Base-by-base conservation (phyloP, 1,140 invertebrate genomes). In the Artemia franciscana region DNA sequence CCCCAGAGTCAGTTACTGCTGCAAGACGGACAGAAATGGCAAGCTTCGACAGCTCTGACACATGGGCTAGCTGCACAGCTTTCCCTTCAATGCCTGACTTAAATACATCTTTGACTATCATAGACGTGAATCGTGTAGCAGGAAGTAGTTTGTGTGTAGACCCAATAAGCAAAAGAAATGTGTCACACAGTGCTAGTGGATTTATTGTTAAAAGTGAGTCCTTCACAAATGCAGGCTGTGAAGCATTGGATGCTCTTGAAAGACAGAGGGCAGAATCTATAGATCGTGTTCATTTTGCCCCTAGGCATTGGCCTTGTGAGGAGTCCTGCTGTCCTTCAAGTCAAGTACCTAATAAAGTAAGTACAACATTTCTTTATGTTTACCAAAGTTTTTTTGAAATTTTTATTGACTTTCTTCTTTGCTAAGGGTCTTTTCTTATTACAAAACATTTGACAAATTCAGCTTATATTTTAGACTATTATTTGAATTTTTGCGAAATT, bases 31-130 rank as follows among this genome's bases (percentile, higher is more conserved):
- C 69, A 61, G 84, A 86, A 61, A 73, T 84, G 63, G 83, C 82
- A 60, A 85, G 83, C 70, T 67, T 73, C 64, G 72, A 73, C 67
- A 88, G 84, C 68, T 87, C 84, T 26, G 91, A 94, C 75, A 95
- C 91, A 62, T 96, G 90, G 75, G 88, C 88, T 71, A 92, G 88
- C 74, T 96, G 91, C 78, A 84, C 89, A 77, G 94, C 91, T 66
- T 89, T 93, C 77, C 89, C 88, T 68, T 91, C 86, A 75, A 81
- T 85, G 51, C 25, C 62, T 58, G 58, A 59, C 58, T 26, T 62
- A 57, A 60, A 61, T 27, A 26, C 59, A 26, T 39, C 61, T 26
- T 21, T 51, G 12, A 57, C 56, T 25, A 71, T 51, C 66, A 68
- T 28, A 59, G 62, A 58, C 61, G 64, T 27, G 60, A 66, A 59